phyloP scores from a whole-genome alignment of 2,113 vertebrate species.

The Ellobius talpinus region DNA sequence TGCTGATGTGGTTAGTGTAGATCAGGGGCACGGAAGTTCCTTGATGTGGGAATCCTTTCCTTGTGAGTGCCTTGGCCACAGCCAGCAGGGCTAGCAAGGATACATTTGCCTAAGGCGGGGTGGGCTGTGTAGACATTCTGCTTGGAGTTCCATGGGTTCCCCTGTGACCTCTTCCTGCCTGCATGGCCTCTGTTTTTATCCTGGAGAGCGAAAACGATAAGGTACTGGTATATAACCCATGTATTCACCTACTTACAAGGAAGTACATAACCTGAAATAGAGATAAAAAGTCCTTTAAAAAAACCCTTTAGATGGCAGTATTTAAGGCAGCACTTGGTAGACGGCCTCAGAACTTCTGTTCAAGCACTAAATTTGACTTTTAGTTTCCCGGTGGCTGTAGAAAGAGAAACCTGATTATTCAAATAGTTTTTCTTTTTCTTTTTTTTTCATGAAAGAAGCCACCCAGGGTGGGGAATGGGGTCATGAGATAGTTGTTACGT shows the following conservation, averaged over 20 bases:
- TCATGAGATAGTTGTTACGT: not conserved
- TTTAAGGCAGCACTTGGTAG: not conserved
- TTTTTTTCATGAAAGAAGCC: not conserved
- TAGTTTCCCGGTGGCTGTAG: not conserved
- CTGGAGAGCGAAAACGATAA: not conserved
- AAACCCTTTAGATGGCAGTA: not conserved
- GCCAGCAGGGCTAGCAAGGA: accelerated
- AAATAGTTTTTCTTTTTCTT: not conserved
- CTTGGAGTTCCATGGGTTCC: not conserved
- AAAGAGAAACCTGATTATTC: conserved; percentile 24
- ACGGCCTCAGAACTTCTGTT: not conserved
- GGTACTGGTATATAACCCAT: not conserved
- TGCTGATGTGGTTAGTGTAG: not conserved
- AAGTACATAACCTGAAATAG: not conserved
- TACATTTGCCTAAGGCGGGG: accelerated
- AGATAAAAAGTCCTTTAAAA: conserved; percentile 18
- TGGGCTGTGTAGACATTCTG: not conserved
- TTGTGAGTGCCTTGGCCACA: not conserved
- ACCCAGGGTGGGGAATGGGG: not conserved
- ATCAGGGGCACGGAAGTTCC: not conserved
- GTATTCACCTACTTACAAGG: not conserved
- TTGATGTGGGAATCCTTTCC: not conserved
- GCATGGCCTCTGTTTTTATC: not conserved
- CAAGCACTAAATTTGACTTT: not conserved
- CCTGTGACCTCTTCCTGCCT: too few relatives aligned